Percentiles rank a stretch among this genome's conserved stretches.
Evolutionary conservation across 2,888 invertebrate species (phyloP).

Genomic region (Parochlus steinenii): DNA sequence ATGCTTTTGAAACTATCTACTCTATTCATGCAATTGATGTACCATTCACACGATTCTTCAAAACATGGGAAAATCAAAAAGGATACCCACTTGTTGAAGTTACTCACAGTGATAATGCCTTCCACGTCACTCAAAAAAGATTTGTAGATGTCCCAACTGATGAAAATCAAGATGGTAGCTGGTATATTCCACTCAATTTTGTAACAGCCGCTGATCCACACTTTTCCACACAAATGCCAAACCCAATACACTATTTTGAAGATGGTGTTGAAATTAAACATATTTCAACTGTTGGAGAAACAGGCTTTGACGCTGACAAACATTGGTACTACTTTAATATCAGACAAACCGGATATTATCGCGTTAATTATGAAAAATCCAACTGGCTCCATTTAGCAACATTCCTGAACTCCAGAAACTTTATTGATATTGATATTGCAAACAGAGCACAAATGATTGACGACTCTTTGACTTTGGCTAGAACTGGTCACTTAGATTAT

Average conservation of each 20-base stretch:
- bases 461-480: conserved; percentile 44
- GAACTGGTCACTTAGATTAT: conserved; percentile 35
- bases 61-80: conserved; percentile 49
- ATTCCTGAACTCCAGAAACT: conserved; percentile 4
- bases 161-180: background rate
- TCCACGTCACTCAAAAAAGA: conserved; percentile 1
- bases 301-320: background rate
- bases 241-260: background rate
- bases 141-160: background rate
- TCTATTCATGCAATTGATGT: background rate
- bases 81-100: conserved; percentile 57
- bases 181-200: conserved; percentile 9
- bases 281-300: conserved; percentile 2
- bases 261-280: background rate
- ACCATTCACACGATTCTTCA: background rate
- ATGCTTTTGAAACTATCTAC: background rate
- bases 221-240: background rate
- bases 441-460: conserved; percentile 57
- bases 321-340: conserved; percentile 12
- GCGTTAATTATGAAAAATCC: conserved; percentile 9
- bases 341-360: conserved; percentile 11
- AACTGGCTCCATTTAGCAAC: conserved; percentile 8
- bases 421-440: conserved; percentile 18
- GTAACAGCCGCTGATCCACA: background rate
- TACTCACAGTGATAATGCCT: conserved; percentile 28